Evolutionary conservation across 2,797 vertebrate genomes (phyloP), one percentile per base, ranked within the genome.

Genomic region (Clarias platycephalus): DNA sequence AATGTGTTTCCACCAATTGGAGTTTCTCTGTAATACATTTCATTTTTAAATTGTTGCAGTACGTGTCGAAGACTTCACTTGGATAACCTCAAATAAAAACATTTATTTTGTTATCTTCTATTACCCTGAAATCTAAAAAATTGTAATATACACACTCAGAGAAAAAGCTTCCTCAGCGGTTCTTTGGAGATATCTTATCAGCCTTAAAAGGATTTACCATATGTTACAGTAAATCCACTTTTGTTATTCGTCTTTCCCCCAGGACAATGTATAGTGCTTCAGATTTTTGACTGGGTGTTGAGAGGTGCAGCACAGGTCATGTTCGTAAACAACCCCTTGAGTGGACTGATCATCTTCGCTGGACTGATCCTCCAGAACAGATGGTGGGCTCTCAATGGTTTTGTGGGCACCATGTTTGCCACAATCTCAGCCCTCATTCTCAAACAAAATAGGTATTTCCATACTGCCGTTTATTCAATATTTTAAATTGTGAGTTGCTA

Each of bases 321-420:
- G 96, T 97, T 99, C 49, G 96, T 98, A 87, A 99, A 96, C 93
- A 99, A 99, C 74, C 97, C 98, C 3, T 90, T 99, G 49, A 98
- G 97, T 0, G 98, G 98, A 0, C 87, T 99, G 49, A 85, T 99
- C 24, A 94, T 99, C 81, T 92, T 98, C 53, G 91, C 88, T 0
- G 98, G 97, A 7, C 96, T 99, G 83, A 92, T 99, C 63, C 91
- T 98, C 77, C 98, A 99, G 92, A 98, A 96, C 88, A 96, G 95
- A 0, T 99, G 98, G 98, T 96, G 96, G 97, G 96, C 96, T 0
- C 94, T 99, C 63, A 95, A 97, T 5, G 97, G 98, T 15, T 96
- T 94, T 3, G 91, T 97, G 49, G 98, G 97, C 62, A 95, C 95
- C 0, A 90, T 95, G 64, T 94, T 96, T 87, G 96, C 97, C 0